Base-by-base conservation (phyloP, 2,113 vertebrate species). In the Burhinus oedicnemus region DNA sequence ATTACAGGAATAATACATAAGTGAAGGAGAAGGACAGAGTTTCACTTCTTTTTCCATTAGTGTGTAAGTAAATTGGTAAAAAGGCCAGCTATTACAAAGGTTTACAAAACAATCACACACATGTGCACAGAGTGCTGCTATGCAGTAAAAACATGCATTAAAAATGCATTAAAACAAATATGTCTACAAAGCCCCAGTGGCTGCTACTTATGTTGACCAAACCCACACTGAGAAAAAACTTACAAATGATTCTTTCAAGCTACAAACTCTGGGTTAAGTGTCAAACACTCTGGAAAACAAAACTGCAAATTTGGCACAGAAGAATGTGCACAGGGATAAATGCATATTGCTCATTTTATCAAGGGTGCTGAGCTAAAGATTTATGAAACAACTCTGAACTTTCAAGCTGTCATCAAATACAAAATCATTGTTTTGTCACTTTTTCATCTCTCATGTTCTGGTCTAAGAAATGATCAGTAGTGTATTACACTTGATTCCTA, bases 131-230 rank as follows among this genome's bases (percentile, higher is more conserved):
- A 38, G n/a, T 27, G 11, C 47, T 64, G 42, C 38, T 47, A 15
- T 19, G 45, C 38, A 49, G 17, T 61, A 19, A 47, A 81, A 77
- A 15, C 0, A n/a, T n/a, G n/a, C n/a, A n/a, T n/a, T n/a, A n/a
- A n/a, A 7, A 8, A 29, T 1, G 3, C 1, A 1, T 38, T 38
- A 42, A 52, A 72, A 18, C 19, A 64, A 42, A 57, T 8, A 1
- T 32, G 42, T 16, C 58, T 52, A 52, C 12, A 88, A 58, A 45
- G 4, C 16, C 34, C 2, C 10, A 40, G 57, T 21, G 47, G 62
- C 47, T 71, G 8, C 51, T 71, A 36, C 12, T 32, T 29, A 34
- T 21, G 17, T 3, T 66, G 40, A 25, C 12, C 9, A 78, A 70
- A 70, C 18, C 17, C 40, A 61, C 26, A 40, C 8, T 16, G 49